These are phyloP conservation scores for Antheraea assamensis DNA, from an alignment of 2,888 invertebrate species.

Conservation along the genomic window DNA sequence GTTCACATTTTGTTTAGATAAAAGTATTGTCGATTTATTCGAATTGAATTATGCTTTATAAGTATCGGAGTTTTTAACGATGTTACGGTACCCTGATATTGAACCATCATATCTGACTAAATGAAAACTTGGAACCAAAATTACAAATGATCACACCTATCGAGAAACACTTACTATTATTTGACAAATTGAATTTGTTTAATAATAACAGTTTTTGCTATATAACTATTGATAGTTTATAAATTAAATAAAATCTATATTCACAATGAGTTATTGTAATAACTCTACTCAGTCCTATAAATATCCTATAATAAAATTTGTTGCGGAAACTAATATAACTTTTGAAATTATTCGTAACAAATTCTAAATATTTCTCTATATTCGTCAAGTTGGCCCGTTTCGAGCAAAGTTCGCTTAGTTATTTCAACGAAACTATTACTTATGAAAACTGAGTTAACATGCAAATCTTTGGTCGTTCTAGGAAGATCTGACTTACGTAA, in stretches of 20 bases:
- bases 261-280: neutral
- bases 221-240: neutral
- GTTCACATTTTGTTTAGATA: constrained; percentile 23
- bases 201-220: too few species aligned
- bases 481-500: constrained; percentile 54
- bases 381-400: constrained; percentile 63
- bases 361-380: constrained; percentile 64
- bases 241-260: neutral
- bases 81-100: neutral
- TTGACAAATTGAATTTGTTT: too few species aligned
- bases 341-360: constrained; percentile 57
- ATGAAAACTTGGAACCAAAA: neutral
- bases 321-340: constrained; percentile 47
- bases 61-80: neutral
- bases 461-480: constrained; percentile 71
- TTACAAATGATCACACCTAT: neutral
- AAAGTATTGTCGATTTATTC: constrained; percentile 19
- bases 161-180: neutral
- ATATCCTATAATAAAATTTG: constrained; percentile 25
- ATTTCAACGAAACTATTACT: constrained; percentile 71
- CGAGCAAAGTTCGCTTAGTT: constrained; percentile 57
- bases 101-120: neutral
- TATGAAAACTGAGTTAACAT: constrained; percentile 75
- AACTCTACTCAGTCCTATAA: neutral
- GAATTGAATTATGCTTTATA: neutral